phyloP scores from a whole-genome alignment of 2,113 vertebrate species.

The Speoplatyrhinus poulsoni region DNA sequence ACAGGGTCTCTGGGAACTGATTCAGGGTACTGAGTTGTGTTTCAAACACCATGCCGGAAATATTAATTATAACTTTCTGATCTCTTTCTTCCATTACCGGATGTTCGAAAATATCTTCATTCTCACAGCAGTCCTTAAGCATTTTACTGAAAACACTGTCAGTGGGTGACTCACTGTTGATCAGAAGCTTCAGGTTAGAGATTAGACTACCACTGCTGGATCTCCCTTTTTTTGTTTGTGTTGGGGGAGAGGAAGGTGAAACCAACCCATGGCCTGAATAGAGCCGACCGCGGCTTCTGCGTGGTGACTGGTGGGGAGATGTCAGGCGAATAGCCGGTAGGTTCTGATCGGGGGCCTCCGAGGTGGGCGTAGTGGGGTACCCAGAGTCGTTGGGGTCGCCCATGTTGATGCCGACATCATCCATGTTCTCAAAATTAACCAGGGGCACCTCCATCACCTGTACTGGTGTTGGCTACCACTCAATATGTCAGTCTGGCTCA shows the following conservation, averaged over 20 bases:
- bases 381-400: slow-evolving; percentile 82
- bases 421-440: slow-evolving; percentile 89
- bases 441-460: slow-evolving; percentile 91
- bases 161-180: slow-evolving; percentile 82
- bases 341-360: slow-evolving; percentile 68
- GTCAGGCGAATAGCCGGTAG: slow-evolving; percentile 53
- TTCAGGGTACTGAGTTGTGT: slow-evolving; percentile 89
- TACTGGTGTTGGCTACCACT: slow-evolving; percentile 74
- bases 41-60: slow-evolving; percentile 93
- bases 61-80: slow-evolving; percentile 92
- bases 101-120: slow-evolving; percentile 82
- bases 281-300: slow-evolving; percentile 47
- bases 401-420: slow-evolving; percentile 83
- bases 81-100: slow-evolving; percentile 81
- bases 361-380: slow-evolving; percentile 77
- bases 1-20: slow-evolving; percentile 90
- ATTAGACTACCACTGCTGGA: slow-evolving; percentile 84
- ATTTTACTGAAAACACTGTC: slow-evolving; percentile 87
- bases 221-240: slow-evolving; percentile 74
- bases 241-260: slow-evolving; percentile 59
- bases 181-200: slow-evolving; percentile 84
- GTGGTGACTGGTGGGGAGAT: slow-evolving; percentile 65
- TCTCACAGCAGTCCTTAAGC: slow-evolving; percentile 79
- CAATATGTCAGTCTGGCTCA: slow-evolving; percentile 60
- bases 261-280: slow-evolving; percentile 51